Evolutionary conservation across 2,888 invertebrate genomes (phyloP), one percentile per base, ranked within the genome.

Genomic region (Aquatica leii): DNA sequence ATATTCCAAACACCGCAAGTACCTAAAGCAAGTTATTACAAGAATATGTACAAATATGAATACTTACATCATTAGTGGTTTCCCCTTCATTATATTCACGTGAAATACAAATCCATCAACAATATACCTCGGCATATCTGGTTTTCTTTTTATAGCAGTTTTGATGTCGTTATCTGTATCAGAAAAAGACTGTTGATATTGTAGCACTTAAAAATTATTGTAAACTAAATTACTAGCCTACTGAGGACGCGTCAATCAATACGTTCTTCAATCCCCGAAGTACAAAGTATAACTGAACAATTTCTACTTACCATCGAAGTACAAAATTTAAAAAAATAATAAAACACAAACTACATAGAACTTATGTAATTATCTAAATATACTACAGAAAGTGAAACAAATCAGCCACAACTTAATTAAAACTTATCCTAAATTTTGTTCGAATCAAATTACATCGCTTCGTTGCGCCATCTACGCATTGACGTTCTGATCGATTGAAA

Each of bases 41-140:
- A 17, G 20, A 4, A 2, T 2, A 3, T 2, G 2, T 40, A 43
- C 4, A 14, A n/a, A 15, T 41, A 62, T 37, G 24, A 20, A 14
- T 69, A 74, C 79, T 78, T 76, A 81, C 80, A 77, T 78, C 79
- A 80, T 80, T 9, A 76, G 77, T 9, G 80, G 80, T 52, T 75
- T 78, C 65, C 81, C 81, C 73, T 81, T 81, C 46, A 77, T 78
- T 59, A 80, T 80, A 73, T 81, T 81, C 24, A 80, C 80, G 65
- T 81, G 81, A 73, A 81, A 81, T 31, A 81, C 81, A 69, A 80
- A 81, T 66, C 81, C 81, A 71, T 81, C 80, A 18, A 81, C 79
- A 51, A 81, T 80, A 70, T 80, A 81, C 51, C 81, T 70, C 11
- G 81, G 80, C 78, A 79, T 80, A 68, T 79, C 77, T 17, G 74